Evolutionary conservation across 2,113 vertebrate species (phyloP).

Genomic region (Ictidomys tridecemlineatus): DNA sequence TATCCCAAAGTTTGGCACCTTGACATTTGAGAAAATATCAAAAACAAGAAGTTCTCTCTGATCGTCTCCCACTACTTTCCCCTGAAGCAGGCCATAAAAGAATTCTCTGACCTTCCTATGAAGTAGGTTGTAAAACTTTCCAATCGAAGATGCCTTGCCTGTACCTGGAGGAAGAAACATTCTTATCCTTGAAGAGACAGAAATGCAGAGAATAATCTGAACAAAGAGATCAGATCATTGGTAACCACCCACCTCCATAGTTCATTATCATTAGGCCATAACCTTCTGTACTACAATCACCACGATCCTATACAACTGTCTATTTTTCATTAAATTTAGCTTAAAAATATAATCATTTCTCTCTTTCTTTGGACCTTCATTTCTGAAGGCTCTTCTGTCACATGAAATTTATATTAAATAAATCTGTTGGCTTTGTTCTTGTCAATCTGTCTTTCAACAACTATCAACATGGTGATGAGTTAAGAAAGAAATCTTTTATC

Average conservation of each 20-base stretch:
- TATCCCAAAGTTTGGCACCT: background rate
- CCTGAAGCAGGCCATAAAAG: background rate
- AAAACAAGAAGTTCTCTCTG: background rate
- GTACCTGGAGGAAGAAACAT: background rate
- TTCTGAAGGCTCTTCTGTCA: background rate
- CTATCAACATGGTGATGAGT: background rate
- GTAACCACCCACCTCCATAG: background rate
- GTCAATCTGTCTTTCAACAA: background rate
- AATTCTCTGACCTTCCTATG: background rate
- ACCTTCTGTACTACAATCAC: background rate
- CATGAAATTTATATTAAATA: background rate
- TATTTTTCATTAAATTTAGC: background rate
- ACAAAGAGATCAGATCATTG: background rate
- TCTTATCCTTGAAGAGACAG: background rate
- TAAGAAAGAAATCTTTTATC: background rate
- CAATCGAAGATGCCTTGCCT: accelerated
- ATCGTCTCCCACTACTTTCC: background rate
- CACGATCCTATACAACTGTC: background rate
- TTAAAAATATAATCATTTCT: background rate
- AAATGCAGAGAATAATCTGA: background rate
- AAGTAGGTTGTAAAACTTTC: background rate
- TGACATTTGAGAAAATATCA: background rate
- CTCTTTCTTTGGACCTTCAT: background rate
- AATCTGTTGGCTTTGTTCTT: background rate
- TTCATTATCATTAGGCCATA: background rate